Conservation (phyloP, 2,797 vertebrate genomes). For the Urophycis tenuis region DNA sequence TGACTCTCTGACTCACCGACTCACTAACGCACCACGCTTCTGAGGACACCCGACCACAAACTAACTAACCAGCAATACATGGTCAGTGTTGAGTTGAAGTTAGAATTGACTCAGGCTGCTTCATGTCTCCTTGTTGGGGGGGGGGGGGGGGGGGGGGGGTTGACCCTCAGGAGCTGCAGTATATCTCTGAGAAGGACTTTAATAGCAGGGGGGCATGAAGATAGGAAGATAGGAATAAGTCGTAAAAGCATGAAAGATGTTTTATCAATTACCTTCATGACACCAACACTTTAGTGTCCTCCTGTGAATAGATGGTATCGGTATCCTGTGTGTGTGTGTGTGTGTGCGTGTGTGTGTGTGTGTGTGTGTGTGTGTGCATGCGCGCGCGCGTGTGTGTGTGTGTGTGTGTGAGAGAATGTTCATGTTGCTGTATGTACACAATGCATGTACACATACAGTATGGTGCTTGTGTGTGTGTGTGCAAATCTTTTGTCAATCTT, state of each 20-base stretch:
- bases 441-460: background rate
- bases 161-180: too few species aligned
- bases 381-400: background rate
- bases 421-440: background rate
- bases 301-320: conserved; percentile 13
- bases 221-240: background rate
- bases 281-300: background rate
- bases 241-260: background rate
- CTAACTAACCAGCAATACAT: too few species aligned
- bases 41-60: too few species aligned
- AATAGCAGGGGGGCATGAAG: background rate
- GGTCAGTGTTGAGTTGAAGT: too few species aligned
- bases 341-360: background rate
- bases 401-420: background rate
- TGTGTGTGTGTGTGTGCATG: background rate
- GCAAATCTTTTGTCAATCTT: too few species aligned
- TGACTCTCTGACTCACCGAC: too few species aligned
- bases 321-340: background rate
- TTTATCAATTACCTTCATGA: background rate
- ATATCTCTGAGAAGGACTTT: background rate
- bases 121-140: too few species aligned
- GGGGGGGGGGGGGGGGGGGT: too few species aligned
- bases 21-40: too few species aligned
- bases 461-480: background rate
- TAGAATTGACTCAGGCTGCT: too few species aligned